Evolutionary conservation across 2,797 vertebrate species (phyloP), one percentile per base, ranked within the genome.

Genomic region (Gambusia yucatana): DNA sequence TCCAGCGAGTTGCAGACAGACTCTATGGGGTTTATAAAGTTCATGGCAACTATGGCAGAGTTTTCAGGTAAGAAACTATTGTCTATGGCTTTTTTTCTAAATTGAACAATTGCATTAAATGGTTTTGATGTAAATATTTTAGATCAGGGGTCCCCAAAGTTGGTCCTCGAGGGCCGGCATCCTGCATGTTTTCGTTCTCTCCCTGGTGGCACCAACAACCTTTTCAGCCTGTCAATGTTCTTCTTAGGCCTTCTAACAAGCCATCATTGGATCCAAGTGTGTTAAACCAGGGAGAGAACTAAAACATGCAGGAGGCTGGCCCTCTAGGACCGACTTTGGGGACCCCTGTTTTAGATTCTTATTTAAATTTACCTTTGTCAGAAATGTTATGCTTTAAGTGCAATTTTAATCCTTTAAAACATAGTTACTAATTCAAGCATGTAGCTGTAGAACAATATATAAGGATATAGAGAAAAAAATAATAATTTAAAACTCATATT

Each of bases 1-100:
- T 82, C 77, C 72, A 99, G 98, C 97, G 96, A 92, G 98, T 98
- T 70, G 98, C 98, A 88, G 98, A 99, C 88, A 96, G 98, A 75
- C 93, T 99, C 0, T 99, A 99, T 85, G 98, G 98, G 4, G 98
- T 99, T 77, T 99, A 98, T 95, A 99, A 99, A 93, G 98, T 99
- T 81, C 98, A 99, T 76, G 98, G 97, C 28, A 99, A 99, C 94
- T 99, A 99, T 0, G 98, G 98, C 78, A 95, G 98, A 95, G 97
- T 99, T 48, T 99, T 99, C 94, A 99, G 98, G 98, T 99, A 93
- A 95, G 95, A 73, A 72, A n/a, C 14, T 8, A 74, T 83, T 55
- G 30, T 25, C 7, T 73, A 17, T 50, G 7, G 70, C 28, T 6
- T 77, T 1, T 41, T 46, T 72, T 3, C 1, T 47, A 16, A 71